Conservation (phyloP, 2,888 invertebrate genomes). For the Drosophila lacicola region DNA sequence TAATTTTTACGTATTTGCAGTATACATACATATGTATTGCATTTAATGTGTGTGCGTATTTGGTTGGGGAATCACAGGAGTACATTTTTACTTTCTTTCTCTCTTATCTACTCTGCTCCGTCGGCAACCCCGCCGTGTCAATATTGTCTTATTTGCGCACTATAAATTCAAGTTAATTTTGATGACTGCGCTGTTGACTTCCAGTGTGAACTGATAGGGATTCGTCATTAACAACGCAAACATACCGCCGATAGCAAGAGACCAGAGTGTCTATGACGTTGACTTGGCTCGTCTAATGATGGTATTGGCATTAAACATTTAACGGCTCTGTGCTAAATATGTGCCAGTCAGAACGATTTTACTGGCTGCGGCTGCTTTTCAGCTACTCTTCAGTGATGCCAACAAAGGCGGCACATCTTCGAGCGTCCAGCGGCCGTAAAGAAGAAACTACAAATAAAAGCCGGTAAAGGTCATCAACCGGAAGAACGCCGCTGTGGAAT, state of each 20-base stretch:
- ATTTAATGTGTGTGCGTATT: background rate
- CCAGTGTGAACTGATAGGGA: constrained; percentile 20
- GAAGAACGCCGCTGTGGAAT: constrained; percentile 72
- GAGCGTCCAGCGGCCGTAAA: constrained; percentile 37
- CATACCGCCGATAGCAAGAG: constrained; percentile 1
- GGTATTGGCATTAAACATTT: constrained; percentile 46
- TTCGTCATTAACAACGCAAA: constrained; percentile 31
- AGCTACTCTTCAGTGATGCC: constrained; percentile 17
- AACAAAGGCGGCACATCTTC: constrained; percentile 29
- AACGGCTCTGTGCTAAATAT: constrained; percentile 51
- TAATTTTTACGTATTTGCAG: background rate
- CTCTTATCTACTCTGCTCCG: background rate
- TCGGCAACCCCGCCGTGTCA: background rate
- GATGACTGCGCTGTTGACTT: constrained; percentile 21
- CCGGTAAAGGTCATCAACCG: constrained; percentile 84
- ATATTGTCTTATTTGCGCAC: constrained; percentile 32
- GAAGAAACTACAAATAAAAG: constrained; percentile 70
- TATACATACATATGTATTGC: background rate
- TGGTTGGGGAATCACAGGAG: constrained; percentile 1
- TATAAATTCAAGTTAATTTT: constrained; percentile 44
- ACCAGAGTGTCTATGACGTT: constrained; percentile 22
- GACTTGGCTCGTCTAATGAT: constrained; percentile 22
- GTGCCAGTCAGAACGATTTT: constrained; percentile 17
- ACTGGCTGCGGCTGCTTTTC: constrained; percentile 3
- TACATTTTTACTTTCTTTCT: constrained; percentile 20